Conservation (phyloP, 2,113 vertebrate genomes). For the Rhodinocichla rosea region DNA sequence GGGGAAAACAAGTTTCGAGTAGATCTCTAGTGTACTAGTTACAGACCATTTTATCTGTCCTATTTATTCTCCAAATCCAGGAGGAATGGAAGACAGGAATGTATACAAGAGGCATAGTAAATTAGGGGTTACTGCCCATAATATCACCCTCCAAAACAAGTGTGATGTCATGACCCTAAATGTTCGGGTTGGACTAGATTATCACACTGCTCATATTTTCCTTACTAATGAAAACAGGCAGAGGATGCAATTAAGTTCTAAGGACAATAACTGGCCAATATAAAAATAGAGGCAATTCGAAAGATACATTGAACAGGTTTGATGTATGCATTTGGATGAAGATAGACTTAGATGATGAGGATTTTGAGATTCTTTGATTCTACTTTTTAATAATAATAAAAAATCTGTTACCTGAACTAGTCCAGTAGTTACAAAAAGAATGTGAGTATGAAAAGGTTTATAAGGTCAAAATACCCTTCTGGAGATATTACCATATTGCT, state of each 20-base stretch:
- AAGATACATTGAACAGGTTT: not conserved
- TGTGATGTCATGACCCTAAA: not conserved
- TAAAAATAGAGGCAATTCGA: not conserved
- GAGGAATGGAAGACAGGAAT: not conserved
- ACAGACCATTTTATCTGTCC: not conserved
- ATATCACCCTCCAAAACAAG: not conserved
- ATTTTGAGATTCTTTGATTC: not conserved
- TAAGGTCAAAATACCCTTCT: not conserved
- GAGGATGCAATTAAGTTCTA: not conserved
- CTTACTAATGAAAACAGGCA: not conserved
- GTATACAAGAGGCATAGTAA: not conserved
- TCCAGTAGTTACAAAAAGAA: not conserved
- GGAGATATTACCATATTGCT: not conserved
- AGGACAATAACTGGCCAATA: not conserved
- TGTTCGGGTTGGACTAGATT: not conserved
- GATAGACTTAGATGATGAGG: not conserved
- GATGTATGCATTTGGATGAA: not conserved
- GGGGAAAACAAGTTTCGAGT: not conserved
- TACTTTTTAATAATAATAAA: not conserved
- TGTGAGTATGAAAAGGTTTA: not conserved
- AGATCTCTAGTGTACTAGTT: not conserved
- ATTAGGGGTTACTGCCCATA: not conserved
- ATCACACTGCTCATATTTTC: not conserved
- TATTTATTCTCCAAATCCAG: not conserved
- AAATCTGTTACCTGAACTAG: not conserved